Conservation (phyloP, 1,140 invertebrate genomes). For the Nasonia giraulti region DNA sequence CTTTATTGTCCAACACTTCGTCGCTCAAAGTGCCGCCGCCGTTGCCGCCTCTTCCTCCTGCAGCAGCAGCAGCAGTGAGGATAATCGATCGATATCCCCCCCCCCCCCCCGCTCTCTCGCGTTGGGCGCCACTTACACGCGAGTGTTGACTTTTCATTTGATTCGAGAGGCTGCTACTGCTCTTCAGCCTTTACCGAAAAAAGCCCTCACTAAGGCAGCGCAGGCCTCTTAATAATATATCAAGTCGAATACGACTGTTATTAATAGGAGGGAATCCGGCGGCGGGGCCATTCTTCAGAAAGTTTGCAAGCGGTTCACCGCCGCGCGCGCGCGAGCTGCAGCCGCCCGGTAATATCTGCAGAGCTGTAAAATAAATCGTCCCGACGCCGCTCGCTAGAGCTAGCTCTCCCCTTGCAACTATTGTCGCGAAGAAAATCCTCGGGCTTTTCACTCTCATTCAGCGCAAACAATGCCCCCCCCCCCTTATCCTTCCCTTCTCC, state of each 20-base stretch:
- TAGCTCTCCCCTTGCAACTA: background rate
- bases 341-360: constrained; percentile 42
- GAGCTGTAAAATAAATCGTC: constrained; percentile 53
- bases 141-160: constrained; percentile 48
- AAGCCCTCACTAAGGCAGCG: background rate
- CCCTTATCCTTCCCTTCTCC: background rate
- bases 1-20: constrained; percentile 53
- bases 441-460: constrained; percentile 28
- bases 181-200: background rate
- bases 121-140: background rate
- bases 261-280: constrained; percentile 55
- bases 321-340: too few relatives aligned
- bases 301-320: constrained; percentile 48
- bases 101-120: too few relatives aligned
- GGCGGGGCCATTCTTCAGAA: constrained; percentile 59
- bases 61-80: too few relatives aligned
- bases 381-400: background rate
- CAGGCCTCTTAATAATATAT: constrained; percentile 47
- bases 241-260: constrained; percentile 61
- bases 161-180: constrained; percentile 5
- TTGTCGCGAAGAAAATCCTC: constrained; percentile 35
- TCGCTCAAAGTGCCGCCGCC: background rate
- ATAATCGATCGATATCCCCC: constrained; percentile 37
- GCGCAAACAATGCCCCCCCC: background rate
- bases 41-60: background rate